Evolutionary conservation across 2,888 invertebrate species (phyloP), one percentile per base, ranked within the genome.

Genomic region (Pristionchus fissidentatus): DNA sequence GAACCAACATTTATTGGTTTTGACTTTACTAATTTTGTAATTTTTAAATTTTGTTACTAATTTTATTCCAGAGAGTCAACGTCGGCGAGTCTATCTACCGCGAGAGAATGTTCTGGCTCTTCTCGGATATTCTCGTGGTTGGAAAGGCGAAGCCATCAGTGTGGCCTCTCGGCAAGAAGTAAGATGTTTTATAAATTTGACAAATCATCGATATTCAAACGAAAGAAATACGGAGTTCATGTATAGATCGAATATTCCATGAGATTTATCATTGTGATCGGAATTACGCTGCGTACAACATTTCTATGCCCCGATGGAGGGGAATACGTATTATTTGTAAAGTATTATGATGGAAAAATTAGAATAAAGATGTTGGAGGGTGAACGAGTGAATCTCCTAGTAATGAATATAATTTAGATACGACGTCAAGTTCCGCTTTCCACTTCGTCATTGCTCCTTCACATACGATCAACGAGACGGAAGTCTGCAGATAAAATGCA

Each of bases 51-150:
- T 26, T 26, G 5, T 57, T 26, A n/a, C 7, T 35, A 41, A 38
- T 22, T 15, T 43, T 43, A 26, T 38, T 83, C 0, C 52, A 83
- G 83, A 32, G 83, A 15, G 55, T 70, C 8, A 83, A 83, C 73
- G 83, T 83, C 38, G 83, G 83, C 5, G 70, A 83, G 41, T 38
- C 83, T 7, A 83, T 83, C 83, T 83, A 83, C 29, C 43, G 83
- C 3, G 83, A 83, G 35, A 35, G 83, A 13, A 52, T 70, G 49
- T 83, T 83, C 73, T 83, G 83, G 83, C 52, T 83, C 19, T 55
- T 83, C 70, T 83, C 83, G 19, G 83, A 83, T 41, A 55, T 83
- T 83, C 83, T 83, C 55, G 41, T 83, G n/a, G 73, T 83, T 3
- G 83, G 83, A 7, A 83, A 83, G 32, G 73, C 70, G 0, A 49